These are phyloP conservation scores for Mormyrops boulengeri DNA, from an alignment of 2,797 vertebrate species.

Conservation along the genomic window DNA sequence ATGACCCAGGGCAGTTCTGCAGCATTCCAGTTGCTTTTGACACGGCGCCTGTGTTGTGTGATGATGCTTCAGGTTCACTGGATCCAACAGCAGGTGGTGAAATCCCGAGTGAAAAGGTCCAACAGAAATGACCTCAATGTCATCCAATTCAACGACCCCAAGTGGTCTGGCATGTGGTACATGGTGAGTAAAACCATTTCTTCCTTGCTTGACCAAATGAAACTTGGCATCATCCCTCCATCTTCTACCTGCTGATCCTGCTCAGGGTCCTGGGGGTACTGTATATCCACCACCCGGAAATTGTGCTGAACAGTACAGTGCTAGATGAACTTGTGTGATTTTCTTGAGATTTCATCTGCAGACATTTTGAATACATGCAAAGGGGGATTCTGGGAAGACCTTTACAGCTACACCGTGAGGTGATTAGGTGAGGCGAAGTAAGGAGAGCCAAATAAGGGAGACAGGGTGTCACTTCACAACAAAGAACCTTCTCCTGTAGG, in stretches of 20 bases:
- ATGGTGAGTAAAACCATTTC: constrained; percentile 66
- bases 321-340: background rate
- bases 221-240: background rate
- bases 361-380: background rate
- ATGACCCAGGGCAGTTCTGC: background rate
- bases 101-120: constrained; percentile 74
- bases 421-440: background rate
- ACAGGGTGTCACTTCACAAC: background rate
- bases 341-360: background rate
- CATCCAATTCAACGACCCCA: constrained; percentile 77
- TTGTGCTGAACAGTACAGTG: background rate
- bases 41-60: background rate
- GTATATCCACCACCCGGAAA: background rate
- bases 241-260: background rate
- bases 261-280: background rate
- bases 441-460: background rate
- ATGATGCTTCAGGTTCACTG: constrained; percentile 70
- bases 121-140: constrained; percentile 49
- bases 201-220: background rate
- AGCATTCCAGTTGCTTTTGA: background rate
- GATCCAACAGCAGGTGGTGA: constrained; percentile 81
- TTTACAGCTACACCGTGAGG: background rate
- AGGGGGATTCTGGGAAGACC: background rate
- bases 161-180: constrained; percentile 95
- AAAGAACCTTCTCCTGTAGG: background rate